A percentile compares a stretch with the other conserved stretches of the same genome.
Conservation (phyloP, 2,797 vertebrate species). For the Gila robusta region DNA sequence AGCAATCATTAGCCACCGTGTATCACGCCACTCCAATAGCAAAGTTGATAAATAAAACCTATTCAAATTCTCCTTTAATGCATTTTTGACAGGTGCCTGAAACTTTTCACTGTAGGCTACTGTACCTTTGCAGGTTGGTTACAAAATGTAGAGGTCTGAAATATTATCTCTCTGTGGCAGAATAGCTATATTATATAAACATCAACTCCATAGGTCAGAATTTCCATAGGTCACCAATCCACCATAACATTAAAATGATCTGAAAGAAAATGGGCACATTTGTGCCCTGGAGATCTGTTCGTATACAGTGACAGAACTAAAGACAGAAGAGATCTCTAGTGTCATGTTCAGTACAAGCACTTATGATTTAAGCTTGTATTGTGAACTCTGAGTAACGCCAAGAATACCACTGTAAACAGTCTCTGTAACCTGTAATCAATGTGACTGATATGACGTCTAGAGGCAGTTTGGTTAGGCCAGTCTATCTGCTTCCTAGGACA, state of each 20-base stretch:
- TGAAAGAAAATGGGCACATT: neutral
- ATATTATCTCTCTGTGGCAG: neutral
- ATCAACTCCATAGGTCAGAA: neutral
- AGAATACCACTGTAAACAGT: neutral
- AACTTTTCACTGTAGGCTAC: neutral
- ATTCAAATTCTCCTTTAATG: neutral
- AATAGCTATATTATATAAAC: neutral
- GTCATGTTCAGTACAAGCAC: too few species aligned
- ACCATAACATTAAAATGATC: neutral
- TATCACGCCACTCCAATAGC: too few species aligned
- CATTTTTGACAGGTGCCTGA: neutral
- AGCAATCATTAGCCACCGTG: too few species aligned
- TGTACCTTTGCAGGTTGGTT: neutral
- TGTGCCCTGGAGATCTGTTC: neutral
- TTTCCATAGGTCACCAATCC: neutral
- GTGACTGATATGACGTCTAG: neutral
- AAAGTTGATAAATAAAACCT: neutral
- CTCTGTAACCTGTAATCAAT: too few species aligned
- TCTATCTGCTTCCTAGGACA: neutral
- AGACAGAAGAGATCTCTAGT: neutral
- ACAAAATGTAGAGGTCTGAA: neutral
- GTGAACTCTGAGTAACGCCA: neutral
- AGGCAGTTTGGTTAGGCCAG: neutral
- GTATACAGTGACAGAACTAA: neutral
- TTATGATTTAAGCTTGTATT: neutral